These are phyloP conservation scores for Dufourea novaeangliae DNA, from an alignment of 1,140 invertebrate genomes.

Conservation along the genomic window DNA sequence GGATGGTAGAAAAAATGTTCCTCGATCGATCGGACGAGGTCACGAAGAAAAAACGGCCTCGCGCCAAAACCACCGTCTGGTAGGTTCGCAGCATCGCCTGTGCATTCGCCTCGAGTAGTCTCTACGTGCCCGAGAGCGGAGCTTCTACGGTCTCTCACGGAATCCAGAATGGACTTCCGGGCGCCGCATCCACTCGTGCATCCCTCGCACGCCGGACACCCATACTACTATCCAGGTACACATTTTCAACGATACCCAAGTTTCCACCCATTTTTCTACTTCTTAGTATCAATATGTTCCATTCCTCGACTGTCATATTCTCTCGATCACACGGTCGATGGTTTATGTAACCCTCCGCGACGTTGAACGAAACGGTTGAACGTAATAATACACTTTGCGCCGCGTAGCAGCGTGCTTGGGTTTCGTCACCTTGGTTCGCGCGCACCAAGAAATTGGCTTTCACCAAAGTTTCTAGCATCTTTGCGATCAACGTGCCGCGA, in stretches of 20 bases:
- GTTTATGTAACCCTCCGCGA: too few species aligned
- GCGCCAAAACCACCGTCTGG: conserved; percentile 18
- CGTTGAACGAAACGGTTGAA: too few species aligned
- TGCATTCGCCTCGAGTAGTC: conserved; percentile 26
- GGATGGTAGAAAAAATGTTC: conserved; percentile 49
- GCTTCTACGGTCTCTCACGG: conserved; percentile 14
- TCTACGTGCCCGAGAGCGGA: conserved; percentile 11
- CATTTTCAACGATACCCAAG: not conserved
- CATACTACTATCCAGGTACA: conserved; percentile 79
- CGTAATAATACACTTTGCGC: too few species aligned
- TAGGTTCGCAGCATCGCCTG: conserved; percentile 22
- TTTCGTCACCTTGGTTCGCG: conserved; percentile 24
- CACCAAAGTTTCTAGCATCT: conserved; percentile 51
- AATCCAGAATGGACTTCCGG: conserved; percentile 76
- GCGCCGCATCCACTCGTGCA: conserved; percentile 78
- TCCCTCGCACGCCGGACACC: conserved; percentile 76
- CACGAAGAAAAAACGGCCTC: conserved; percentile 44
- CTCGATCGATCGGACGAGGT: conserved; percentile 33
- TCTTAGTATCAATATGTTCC: not conserved
- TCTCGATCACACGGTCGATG: too few species aligned
- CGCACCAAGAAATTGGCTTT: conserved; percentile 31
- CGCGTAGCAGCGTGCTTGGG: too few species aligned
- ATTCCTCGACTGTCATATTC: too few species aligned
- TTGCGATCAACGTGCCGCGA: conserved; percentile 13
- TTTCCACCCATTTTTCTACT: not conserved